Conservation (phyloP, 1,140 invertebrate species). For the Caenorhabditis tropicalis region DNA sequence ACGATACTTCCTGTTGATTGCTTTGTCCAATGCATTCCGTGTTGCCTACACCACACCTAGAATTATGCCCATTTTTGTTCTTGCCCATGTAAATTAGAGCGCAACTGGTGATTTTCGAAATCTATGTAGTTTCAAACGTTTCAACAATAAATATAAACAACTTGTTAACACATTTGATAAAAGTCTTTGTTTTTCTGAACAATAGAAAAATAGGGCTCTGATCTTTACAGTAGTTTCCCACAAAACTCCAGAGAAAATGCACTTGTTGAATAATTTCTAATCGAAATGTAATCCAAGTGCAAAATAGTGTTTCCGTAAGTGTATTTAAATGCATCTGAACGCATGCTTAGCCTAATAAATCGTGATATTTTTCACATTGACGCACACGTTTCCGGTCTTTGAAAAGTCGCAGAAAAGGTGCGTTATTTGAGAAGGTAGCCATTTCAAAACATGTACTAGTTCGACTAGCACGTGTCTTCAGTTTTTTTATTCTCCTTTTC, state of each 20-base stretch:
- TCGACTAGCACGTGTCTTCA: not conserved
- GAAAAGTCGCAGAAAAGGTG: conserved; percentile 5
- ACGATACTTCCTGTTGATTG: too few relatives aligned
- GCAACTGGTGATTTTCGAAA: not conserved
- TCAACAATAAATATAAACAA: not conserved
- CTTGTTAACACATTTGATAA: too few relatives aligned
- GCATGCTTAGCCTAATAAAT: not conserved
- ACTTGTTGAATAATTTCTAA: not conserved
- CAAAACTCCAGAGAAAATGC: too few relatives aligned
- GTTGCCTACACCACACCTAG: not conserved
- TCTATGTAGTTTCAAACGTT: not conserved
- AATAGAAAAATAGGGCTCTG: too few relatives aligned
- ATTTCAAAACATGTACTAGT: conserved; percentile 31
- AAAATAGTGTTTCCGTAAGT: not conserved
- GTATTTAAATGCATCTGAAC: not conserved
- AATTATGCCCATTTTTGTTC: not conserved
- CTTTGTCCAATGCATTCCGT: not conserved
- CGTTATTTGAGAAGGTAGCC: conserved; percentile 20
- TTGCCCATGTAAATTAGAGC: not conserved
- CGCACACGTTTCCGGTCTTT: conserved; percentile 21
- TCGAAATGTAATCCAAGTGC: not conserved
- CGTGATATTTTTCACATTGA: conserved; percentile 38
- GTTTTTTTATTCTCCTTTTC: not conserved
- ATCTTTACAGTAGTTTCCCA: too few relatives aligned
- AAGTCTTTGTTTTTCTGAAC: too few relatives aligned